Evolutionary conservation across 1,140 invertebrate genomes (phyloP).

Genomic region (Nasonia vitripennis): DNA sequence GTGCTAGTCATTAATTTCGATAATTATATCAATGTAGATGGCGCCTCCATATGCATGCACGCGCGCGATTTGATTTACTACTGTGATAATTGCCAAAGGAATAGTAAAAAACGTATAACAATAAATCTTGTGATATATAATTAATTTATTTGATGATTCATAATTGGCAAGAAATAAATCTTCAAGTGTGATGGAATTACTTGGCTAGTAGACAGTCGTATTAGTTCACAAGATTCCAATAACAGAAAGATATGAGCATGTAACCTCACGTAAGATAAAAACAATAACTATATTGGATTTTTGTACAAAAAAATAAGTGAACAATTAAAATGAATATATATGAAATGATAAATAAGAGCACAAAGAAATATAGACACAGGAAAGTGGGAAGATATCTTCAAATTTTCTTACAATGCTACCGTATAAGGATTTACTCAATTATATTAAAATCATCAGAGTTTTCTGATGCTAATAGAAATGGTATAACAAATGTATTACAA

Average conservation of each 20-base stretch:
- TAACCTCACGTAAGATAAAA: neutral
- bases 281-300: neutral
- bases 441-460: neutral
- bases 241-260: neutral
- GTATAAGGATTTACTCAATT: neutral
- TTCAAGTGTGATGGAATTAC: neutral
- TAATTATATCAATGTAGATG: no score
- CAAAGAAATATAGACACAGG: neutral
- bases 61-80: no score
- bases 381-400: neutral
- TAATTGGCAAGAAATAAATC: conserved; percentile 8
- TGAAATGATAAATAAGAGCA: neutral
- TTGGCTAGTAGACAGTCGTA: conserved; percentile 32
- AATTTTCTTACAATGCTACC: conserved; percentile 23
- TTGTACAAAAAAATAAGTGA: conserved; percentile 8
- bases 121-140: conserved; percentile 29
- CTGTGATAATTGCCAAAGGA: neutral
- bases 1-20: no score
- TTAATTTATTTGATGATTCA: conserved; percentile 43
- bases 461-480: neutral
- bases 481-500: conserved; percentile 1
- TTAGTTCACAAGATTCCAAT: conserved; percentile 22
- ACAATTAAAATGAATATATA: conserved; percentile 33
- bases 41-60: no score
- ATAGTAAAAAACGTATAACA: neutral